A percentile compares a stretch with the other conserved stretches of the same genome.
Conservation (phyloP, 2,113 vertebrate species). For the Spilogale gracilis region DNA sequence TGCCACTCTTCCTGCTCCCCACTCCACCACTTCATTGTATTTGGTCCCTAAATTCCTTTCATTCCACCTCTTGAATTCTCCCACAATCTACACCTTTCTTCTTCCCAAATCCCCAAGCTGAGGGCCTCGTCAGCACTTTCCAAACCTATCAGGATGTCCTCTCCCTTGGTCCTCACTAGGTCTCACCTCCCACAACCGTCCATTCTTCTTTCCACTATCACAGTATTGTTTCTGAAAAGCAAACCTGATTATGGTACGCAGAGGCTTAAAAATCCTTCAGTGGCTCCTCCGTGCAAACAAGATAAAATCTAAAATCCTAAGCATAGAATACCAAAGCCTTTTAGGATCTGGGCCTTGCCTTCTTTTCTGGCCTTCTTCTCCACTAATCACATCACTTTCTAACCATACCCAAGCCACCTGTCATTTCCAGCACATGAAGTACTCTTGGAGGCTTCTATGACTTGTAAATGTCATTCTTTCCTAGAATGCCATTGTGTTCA, state of each 20-base stretch:
- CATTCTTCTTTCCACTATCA: neutral
- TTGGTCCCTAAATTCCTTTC: neutral
- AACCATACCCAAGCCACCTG: neutral
- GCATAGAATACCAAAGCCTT: neutral
- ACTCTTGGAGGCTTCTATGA: neutral
- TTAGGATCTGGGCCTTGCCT: neutral
- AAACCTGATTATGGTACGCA: neutral
- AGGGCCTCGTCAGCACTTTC: neutral
- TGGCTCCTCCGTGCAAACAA: neutral
- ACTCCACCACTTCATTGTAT: accelerated
- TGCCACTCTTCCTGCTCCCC: neutral
- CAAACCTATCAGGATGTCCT: neutral
- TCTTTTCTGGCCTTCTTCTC: neutral
- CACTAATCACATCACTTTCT: neutral
- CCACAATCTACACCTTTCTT: neutral
- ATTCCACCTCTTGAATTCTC: neutral
- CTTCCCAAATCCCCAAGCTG: neutral
- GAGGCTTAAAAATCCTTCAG: neutral
- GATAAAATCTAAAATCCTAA: neutral
- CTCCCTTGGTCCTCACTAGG: neutral
- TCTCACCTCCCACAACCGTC: neutral
- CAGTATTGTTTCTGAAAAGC: neutral
- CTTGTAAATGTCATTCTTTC: neutral
- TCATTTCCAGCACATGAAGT: neutral
- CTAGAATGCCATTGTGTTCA: neutral